A percentile compares a stretch with the other conserved stretches of the same genome.
These are phyloP conservation scores for Calameuta idolon DNA, from an alignment of 2,888 invertebrate species.

Conservation along the genomic window DNA sequence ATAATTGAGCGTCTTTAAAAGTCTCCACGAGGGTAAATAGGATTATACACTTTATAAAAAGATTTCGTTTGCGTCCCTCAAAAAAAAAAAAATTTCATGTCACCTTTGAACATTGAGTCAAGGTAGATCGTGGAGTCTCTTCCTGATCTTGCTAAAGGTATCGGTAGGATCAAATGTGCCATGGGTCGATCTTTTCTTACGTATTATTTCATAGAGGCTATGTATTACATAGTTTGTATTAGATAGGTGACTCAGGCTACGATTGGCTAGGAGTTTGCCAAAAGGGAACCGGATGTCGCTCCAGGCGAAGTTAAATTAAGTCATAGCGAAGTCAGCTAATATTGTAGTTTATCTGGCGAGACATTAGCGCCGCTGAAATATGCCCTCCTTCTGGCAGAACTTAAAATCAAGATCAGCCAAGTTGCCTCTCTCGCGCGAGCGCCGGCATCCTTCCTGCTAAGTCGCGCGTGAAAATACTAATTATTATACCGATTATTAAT, in stretches of 20 bases:
- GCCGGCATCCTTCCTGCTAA: slow-evolving; percentile 62
- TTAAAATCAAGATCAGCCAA: slow-evolving; percentile 65
- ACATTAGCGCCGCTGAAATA: slow-evolving; percentile 66
- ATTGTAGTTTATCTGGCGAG: slow-evolving; percentile 66
- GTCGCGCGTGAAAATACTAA: slow-evolving; percentile 67
- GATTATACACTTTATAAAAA: slow-evolving; percentile 28
- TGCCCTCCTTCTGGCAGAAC: slow-evolving; percentile 57
- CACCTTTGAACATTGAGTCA: not conserved
- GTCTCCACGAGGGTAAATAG: slow-evolving; percentile 26
- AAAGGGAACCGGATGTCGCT: slow-evolving; percentile 56
- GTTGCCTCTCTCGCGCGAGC: slow-evolving; percentile 35
- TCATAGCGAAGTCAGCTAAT: slow-evolving; percentile 64
- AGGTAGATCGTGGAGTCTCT: not conserved
- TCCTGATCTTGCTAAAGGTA: not conserved
- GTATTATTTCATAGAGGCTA: not conserved
- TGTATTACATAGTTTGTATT: not conserved
- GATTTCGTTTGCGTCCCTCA: slow-evolving; percentile 33
- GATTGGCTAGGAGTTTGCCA: not conserved
- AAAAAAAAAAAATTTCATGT: slow-evolving; percentile 13
- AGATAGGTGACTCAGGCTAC: not conserved
- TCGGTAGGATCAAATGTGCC: not conserved
- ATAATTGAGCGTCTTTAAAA: slow-evolving; percentile 32
- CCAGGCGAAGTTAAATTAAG: slow-evolving; percentile 67
- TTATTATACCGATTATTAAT: slow-evolving; percentile 68
- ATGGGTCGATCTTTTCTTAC: not conserved